These are phyloP conservation scores for Odontamblyopus lacepedii DNA, from an alignment of 2,797 vertebrate species.

Conservation along the genomic window DNA sequence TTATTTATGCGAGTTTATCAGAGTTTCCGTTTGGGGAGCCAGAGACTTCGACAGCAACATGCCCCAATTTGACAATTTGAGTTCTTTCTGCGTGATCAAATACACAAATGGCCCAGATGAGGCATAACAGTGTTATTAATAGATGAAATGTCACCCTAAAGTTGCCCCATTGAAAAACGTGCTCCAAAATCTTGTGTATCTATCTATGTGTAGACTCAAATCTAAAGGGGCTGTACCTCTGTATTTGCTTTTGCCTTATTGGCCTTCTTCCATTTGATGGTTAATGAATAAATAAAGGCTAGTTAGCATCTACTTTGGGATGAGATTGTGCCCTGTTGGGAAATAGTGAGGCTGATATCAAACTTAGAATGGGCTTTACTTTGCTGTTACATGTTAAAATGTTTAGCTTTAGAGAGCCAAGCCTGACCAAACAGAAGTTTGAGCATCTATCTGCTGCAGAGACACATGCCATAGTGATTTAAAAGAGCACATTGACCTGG, in stretches of 20 bases:
- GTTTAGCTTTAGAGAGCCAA: background rate
- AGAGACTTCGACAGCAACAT: slow-evolving; percentile 7
- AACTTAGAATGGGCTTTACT: background rate
- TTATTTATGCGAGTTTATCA: slow-evolving; percentile 36
- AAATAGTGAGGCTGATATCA: slow-evolving; percentile 23
- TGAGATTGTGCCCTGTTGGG: slow-evolving; percentile 47
- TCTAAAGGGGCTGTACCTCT: slow-evolving; percentile 66
- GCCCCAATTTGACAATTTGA: slow-evolving; percentile 15
- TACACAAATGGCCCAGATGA: slow-evolving; percentile 17
- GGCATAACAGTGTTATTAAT: slow-evolving; percentile 27
- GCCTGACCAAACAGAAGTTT: background rate
- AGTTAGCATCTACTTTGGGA: slow-evolving; percentile 54
- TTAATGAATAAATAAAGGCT: slow-evolving; percentile 75
- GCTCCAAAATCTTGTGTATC: slow-evolving; percentile 24
- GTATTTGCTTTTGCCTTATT: slow-evolving; percentile 48
- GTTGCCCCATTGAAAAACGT: slow-evolving; percentile 28
- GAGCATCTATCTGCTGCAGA: background rate
- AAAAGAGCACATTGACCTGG: slow-evolving; percentile 2
- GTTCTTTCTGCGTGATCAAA: slow-evolving; percentile 4
- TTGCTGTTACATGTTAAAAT: background rate
- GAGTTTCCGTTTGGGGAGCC: slow-evolving; percentile 17
- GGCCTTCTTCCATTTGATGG: slow-evolving; percentile 70
- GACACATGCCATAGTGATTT: slow-evolving; percentile 5
- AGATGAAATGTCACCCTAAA: slow-evolving; percentile 18
- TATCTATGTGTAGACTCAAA: slow-evolving; percentile 35